These are phyloP conservation scores for Andrena bucephala DNA, from an alignment of 2,888 invertebrate species.

Conservation along the genomic window DNA sequence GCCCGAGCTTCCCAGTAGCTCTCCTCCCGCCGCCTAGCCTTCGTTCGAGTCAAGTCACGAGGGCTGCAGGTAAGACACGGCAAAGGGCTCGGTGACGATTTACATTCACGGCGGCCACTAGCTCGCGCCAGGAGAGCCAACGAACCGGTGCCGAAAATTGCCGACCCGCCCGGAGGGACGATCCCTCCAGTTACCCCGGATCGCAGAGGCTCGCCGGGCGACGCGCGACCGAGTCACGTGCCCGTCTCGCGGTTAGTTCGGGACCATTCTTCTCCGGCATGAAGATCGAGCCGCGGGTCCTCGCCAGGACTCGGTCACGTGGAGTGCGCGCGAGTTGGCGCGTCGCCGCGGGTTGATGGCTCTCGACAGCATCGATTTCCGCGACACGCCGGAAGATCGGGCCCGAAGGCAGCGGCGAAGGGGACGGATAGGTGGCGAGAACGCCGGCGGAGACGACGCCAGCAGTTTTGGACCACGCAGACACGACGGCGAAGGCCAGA, in stretches of 20 bases:
- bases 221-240: too few relatives aligned
- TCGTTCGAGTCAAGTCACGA: neutral
- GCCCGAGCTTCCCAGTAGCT: neutral
- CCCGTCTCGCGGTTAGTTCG: neutral
- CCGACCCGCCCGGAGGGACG: neutral
- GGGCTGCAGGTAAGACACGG: neutral
- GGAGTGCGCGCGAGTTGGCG: slow-evolving; percentile 14
- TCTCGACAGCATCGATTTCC: slow-evolving; percentile 43
- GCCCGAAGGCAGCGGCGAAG: slow-evolving; percentile 4
- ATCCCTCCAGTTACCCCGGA: neutral
- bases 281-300: neutral
- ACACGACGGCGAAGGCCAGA: slow-evolving; percentile 75
- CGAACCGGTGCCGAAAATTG: neutral
- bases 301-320: slow-evolving; percentile 31
- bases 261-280: neutral
- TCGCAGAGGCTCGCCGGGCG: too few relatives aligned
- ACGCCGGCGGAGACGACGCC: slow-evolving; percentile 67
- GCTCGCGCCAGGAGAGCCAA: neutral
- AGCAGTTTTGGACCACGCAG: slow-evolving; percentile 75
- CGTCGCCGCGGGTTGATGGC: neutral
- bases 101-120: neutral
- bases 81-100: neutral
- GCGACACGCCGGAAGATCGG: slow-evolving; percentile 13
- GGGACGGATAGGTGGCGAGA: slow-evolving; percentile 29
- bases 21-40: neutral